phyloP scores from a whole-genome alignment of 2,888 invertebrate genomes.

The Thymelicus sylvestris region DNA sequence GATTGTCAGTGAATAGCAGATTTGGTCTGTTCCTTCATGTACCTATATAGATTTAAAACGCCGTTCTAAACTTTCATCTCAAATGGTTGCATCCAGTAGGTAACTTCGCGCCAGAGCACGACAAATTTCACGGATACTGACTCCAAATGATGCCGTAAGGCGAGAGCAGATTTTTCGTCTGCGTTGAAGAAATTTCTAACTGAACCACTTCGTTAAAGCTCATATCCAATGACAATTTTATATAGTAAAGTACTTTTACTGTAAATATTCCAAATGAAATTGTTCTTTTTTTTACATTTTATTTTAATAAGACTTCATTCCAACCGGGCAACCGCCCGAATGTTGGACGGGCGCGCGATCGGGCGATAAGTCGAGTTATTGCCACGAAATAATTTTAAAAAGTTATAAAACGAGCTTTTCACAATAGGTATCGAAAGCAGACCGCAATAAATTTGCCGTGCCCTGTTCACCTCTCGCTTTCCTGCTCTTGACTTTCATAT shows the following conservation, averaged over 20 bases:
- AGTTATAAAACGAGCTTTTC: constrained; percentile 69
- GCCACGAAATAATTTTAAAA: constrained; percentile 67
- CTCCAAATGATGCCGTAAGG: constrained; percentile 63
- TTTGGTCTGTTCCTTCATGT: not conserved
- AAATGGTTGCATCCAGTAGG: constrained; percentile 46
- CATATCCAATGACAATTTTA: constrained; percentile 56
- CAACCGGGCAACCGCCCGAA: constrained; percentile 50
- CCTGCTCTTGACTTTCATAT: constrained; percentile 83
- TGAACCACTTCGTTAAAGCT: constrained; percentile 63
- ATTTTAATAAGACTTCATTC: constrained; percentile 25
- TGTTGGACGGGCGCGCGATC: constrained; percentile 46
- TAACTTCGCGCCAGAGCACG: constrained; percentile 59
- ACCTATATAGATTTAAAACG: constrained; percentile 33
- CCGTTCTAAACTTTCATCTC: constrained; percentile 41
- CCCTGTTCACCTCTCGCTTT: constrained; percentile 78
- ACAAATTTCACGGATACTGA: constrained; percentile 79
- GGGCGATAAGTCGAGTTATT: constrained; percentile 61
- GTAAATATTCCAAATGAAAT: constrained; percentile 53
- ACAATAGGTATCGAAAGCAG: constrained; percentile 82
- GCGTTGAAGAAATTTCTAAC: constrained; percentile 67
- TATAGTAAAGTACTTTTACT: constrained; percentile 49
- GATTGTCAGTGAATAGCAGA: too few relatives aligned
- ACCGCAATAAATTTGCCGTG: constrained; percentile 77
- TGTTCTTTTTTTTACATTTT: constrained; percentile 45
- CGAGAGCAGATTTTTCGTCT: constrained; percentile 68